Evolutionary conservation across 2,888 invertebrate genomes (phyloP).

Genomic region (Druceiella hillmani): DNA sequence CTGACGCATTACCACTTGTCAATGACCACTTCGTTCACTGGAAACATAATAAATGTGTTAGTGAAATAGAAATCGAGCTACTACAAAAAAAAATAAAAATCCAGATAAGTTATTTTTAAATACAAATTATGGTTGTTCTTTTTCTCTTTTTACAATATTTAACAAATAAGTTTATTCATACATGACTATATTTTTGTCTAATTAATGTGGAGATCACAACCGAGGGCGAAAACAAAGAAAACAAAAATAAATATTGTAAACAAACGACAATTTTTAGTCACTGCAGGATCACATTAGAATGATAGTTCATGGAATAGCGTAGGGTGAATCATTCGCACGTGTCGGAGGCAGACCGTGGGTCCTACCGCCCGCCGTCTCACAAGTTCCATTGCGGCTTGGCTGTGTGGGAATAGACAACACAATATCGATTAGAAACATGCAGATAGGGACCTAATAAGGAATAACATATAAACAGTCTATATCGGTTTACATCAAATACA

Average conservation of each 20-base stretch:
- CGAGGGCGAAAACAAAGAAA: slow-evolving; percentile 39
- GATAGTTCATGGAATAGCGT: slow-evolving; percentile 53
- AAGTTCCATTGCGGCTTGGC: slow-evolving; percentile 48
- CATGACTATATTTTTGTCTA: slow-evolving; percentile 24
- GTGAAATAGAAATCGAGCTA: slow-evolving; percentile 29
- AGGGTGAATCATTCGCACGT: too few species aligned
- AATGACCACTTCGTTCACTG: slow-evolving; percentile 67
- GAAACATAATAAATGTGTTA: slow-evolving; percentile 51
- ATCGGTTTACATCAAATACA: too few species aligned
- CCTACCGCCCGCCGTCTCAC: slow-evolving; percentile 36
- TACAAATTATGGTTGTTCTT: too few species aligned
- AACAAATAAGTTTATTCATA: too few species aligned
- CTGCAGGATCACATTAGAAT: slow-evolving; percentile 53
- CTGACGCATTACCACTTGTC: slow-evolving; percentile 57
- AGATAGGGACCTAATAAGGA: too few species aligned
- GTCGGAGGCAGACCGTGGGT: slow-evolving; percentile 43
- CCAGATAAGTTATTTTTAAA: too few species aligned
- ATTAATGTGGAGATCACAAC: slow-evolving; percentile 47
- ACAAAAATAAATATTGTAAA: too few species aligned
- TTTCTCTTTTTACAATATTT: too few species aligned
- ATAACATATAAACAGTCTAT: too few species aligned
- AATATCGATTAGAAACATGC: neutral
- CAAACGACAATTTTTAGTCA: slow-evolving; percentile 49
- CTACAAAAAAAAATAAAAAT: too few species aligned
- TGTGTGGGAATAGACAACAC: slow-evolving; percentile 29